These are phyloP conservation scores for Zaprionus ornatus DNA, from an alignment of 1,140 invertebrate species.

Conservation along the genomic window DNA sequence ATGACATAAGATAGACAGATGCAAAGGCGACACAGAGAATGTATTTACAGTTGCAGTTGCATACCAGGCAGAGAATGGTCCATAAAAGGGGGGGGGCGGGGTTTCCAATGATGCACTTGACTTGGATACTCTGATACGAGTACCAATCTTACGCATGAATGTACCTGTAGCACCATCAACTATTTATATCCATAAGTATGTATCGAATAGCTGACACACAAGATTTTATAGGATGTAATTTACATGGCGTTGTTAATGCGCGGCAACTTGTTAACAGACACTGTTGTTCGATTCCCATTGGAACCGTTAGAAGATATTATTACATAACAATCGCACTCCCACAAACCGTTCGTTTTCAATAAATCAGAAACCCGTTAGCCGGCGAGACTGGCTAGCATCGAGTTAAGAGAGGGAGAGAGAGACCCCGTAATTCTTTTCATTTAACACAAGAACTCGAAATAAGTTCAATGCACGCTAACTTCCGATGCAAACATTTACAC, in stretches of 20 bases:
- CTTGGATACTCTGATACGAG: not conserved
- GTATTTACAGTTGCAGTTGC: conserved; percentile 17
- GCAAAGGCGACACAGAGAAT: not conserved
- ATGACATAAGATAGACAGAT: conserved; percentile 14
- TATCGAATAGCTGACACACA: conserved; percentile 3
- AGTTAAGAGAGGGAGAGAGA: not conserved
- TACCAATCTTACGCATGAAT: conserved; percentile 24
- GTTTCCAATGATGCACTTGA: conserved; percentile 1
- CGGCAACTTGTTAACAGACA: conserved; percentile 3
- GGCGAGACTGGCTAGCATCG: not conserved
- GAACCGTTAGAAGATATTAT: conserved; percentile 14
- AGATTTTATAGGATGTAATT: not conserved
- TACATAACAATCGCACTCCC: conserved; percentile 18
- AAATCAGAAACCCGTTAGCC: conserved; percentile 14
- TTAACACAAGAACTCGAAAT: conserved; percentile 30
- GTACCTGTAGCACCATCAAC: not conserved
- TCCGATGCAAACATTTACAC: conserved; percentile 42
- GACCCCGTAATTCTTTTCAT: conserved; percentile 8
- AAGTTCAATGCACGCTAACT: conserved; percentile 41
- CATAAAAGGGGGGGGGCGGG: not conserved
- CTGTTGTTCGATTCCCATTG: conserved; percentile 1
- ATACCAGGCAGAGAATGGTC: not conserved
- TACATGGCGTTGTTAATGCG: conserved; percentile 1
- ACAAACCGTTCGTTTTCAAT: conserved; percentile 12
- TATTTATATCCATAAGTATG: not conserved